A percentile compares a stretch with the other conserved stretches of the same genome.
Conservation (phyloP, 2,797 vertebrate species). For the Zenarchopterus dispar region DNA sequence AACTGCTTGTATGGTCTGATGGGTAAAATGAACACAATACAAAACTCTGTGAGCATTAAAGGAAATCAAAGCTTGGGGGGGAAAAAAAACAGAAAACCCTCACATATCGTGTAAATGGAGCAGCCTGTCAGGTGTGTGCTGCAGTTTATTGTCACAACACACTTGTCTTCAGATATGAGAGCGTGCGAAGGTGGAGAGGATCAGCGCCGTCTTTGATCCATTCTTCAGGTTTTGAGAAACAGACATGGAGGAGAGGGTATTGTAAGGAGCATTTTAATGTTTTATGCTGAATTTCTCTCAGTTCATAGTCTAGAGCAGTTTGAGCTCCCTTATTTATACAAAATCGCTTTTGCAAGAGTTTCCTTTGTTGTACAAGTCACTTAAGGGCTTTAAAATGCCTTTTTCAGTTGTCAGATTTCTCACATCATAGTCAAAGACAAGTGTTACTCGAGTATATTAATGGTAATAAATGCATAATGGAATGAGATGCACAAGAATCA, state of each 20-base stretch:
- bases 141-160: slow-evolving; percentile 30
- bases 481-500: no score
- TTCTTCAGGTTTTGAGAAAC: slow-evolving; percentile 54
- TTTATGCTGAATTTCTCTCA: slow-evolving; percentile 15
- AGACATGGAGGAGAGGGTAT: slow-evolving; percentile 22
- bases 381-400: background rate
- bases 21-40: background rate
- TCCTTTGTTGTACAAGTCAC: background rate
- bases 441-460: no score
- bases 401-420: background rate
- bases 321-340: background rate
- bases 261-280: slow-evolving; percentile 28
- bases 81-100: slow-evolving; percentile 4
- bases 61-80: slow-evolving; percentile 3
- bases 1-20: slow-evolving; percentile 8
- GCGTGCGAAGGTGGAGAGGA: slow-evolving; percentile 64
- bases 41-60: slow-evolving; percentile 11
- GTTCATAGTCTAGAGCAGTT: slow-evolving; percentile 8
- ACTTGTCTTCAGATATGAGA: slow-evolving; percentile 57
- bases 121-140: slow-evolving; percentile 16
- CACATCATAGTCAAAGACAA: no score
- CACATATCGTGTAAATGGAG: slow-evolving; percentile 5
- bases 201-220: slow-evolving; percentile 73
- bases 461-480: no score
- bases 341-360: background rate